Conservation (phyloP, 2,797 vertebrate genomes). For the Cirrhinus mrigala region DNA sequence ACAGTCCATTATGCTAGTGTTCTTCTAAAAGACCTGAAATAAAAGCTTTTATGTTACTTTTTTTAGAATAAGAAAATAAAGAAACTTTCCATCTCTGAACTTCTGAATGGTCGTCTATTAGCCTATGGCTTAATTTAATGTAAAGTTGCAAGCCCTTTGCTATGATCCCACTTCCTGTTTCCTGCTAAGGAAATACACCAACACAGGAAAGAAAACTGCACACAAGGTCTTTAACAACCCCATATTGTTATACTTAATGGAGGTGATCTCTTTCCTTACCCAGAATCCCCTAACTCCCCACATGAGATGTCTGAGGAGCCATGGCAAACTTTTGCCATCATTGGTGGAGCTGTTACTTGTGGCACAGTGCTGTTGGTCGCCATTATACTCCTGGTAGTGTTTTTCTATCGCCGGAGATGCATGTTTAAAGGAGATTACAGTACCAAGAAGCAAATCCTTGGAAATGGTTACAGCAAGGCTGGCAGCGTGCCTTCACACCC, state of each 20-base stretch:
- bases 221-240: not conserved
- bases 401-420: slow-evolving; percentile 83
- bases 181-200: not conserved
- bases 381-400: slow-evolving; percentile 79
- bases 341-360: slow-evolving; percentile 84
- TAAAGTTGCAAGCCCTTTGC: not conserved
- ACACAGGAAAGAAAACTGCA: not conserved
- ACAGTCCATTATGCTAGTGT: not conserved
- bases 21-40: not conserved
- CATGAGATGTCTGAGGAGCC: slow-evolving; percentile 71
- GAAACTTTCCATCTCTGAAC: no score
- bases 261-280: slow-evolving; percentile 82
- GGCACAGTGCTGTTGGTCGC: slow-evolving; percentile 81
- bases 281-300: slow-evolving; percentile 86
- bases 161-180: slow-evolving; percentile 6
- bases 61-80: not conserved
- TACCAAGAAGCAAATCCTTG: slow-evolving; percentile 88
- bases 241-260: not conserved
- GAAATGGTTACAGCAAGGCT: slow-evolving; percentile 86
- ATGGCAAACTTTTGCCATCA: slow-evolving; percentile 76
- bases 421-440: slow-evolving; percentile 90
- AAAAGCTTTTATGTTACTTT: no score
- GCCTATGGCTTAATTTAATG: not conserved
- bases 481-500: slow-evolving; percentile 79
- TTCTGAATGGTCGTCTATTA: not conserved